Percentiles rank a stretch among this genome's conserved stretches.
These are phyloP conservation scores for Epinephelus lanceolatus DNA, from an alignment of 2,113 vertebrate species.

Conservation along the genomic window DNA sequence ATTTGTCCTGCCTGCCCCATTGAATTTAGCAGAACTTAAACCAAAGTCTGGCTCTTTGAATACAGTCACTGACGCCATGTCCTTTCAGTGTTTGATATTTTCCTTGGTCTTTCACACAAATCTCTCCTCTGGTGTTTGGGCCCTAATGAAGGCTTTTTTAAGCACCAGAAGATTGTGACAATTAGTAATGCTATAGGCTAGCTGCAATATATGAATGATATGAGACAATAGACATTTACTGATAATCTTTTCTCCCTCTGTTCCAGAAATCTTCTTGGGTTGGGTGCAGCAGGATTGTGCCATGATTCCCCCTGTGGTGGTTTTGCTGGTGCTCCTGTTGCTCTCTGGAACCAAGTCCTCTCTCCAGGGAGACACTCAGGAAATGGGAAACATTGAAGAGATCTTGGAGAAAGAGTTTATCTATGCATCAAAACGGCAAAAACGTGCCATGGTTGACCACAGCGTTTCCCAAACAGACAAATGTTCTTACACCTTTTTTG, in stretches of 20 bases:
- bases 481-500: slow-evolving; percentile 96
- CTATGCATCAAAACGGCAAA: slow-evolving; percentile 83
- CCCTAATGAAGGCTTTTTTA: too few relatives aligned
- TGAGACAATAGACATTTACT: not conserved
- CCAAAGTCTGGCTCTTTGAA: too few relatives aligned
- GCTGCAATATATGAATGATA: too few relatives aligned
- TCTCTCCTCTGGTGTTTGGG: too few relatives aligned
- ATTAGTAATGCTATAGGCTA: too few relatives aligned
- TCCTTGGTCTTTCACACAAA: too few relatives aligned
- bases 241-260: not conserved
- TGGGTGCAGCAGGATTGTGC: slow-evolving; percentile 32
- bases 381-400: slow-evolving; percentile 82
- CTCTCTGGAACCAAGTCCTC: slow-evolving; percentile 59
- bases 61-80: too few relatives aligned
- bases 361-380: slow-evolving; percentile 74
- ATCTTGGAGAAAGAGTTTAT: slow-evolving; percentile 86
- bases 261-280: slow-evolving; percentile 35
- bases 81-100: too few relatives aligned
- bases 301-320: slow-evolving; percentile 60
- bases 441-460: slow-evolving; percentile 61
- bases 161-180: too few relatives aligned
- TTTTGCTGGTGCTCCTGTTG: slow-evolving; percentile 83
- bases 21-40: too few relatives aligned
- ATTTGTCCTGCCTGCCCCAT: too few relatives aligned
- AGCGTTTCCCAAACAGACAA: slow-evolving; percentile 85